Evolutionary conservation across 2,113 vertebrate species (phyloP).

Genomic region (Verasper variegatus): DNA sequence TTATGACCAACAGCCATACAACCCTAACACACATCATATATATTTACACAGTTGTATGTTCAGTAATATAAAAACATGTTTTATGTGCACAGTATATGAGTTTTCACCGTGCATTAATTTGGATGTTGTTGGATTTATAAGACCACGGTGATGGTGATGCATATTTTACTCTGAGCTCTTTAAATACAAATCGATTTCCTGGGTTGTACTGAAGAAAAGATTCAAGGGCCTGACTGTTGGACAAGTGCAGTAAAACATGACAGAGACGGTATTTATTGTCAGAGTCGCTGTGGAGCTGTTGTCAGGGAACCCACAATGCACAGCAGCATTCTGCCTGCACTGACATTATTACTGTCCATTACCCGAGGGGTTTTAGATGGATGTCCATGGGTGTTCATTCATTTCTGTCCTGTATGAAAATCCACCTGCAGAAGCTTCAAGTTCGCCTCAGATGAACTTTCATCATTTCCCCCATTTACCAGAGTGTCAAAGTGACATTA

Average conservation of each 20-base stretch:
- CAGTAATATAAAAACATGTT: background rate
- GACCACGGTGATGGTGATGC: background rate
- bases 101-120: background rate
- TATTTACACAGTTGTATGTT: too few species aligned
- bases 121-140: background rate
- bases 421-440: background rate
- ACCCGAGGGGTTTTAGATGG: background rate
- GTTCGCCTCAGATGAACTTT: background rate
- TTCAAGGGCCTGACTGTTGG: background rate
- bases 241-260: background rate
- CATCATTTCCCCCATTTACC: background rate
- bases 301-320: background rate
- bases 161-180: background rate
- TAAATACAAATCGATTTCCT: background rate
- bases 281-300: background rate
- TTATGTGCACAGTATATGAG: background rate
- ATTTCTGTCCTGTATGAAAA: background rate
- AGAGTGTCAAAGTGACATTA: background rate
- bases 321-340: background rate
- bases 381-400: background rate
- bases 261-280: background rate
- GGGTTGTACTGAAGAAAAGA: background rate
- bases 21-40: too few species aligned
- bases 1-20: too few species aligned
- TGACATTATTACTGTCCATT: background rate